phyloP scores from a whole-genome alignment of 2,113 vertebrate species.

The Hyperopisus bebe region DNA sequence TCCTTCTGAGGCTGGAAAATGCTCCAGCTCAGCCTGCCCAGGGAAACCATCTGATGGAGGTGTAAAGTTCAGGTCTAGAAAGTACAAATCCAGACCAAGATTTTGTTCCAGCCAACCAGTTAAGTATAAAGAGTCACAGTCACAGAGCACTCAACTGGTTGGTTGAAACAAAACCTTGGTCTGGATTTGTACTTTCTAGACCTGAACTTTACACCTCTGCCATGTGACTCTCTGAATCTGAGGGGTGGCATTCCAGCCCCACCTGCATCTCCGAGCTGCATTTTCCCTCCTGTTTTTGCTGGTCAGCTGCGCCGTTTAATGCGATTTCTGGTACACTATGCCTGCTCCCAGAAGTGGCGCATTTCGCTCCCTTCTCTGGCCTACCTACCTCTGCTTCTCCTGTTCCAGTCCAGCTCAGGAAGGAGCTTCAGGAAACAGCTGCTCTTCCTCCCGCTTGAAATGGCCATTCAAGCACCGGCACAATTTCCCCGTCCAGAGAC shows the following conservation, averaged over 20 bases:
- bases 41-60: background rate
- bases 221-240: background rate
- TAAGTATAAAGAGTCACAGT: too few species aligned
- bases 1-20: background rate
- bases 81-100: too few species aligned
- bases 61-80: too few species aligned
- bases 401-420: background rate
- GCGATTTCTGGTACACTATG: background rate
- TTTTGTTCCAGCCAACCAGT: too few species aligned
- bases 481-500: constrained; percentile 15
- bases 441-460: background rate
- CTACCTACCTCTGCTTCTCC: background rate
- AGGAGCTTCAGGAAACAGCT: background rate
- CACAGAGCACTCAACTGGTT: too few species aligned
- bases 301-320: background rate
- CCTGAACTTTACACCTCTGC: too few species aligned
- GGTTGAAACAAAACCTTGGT: too few species aligned
- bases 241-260: background rate
- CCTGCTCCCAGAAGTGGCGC: background rate
- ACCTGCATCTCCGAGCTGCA: background rate
- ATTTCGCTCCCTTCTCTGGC: background rate
- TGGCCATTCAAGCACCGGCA: background rate
- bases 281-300: background rate
- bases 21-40: background rate
- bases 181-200: too few species aligned